phyloP scores from a whole-genome alignment of 1,140 invertebrate species.

The Bombus superbus region DNA sequence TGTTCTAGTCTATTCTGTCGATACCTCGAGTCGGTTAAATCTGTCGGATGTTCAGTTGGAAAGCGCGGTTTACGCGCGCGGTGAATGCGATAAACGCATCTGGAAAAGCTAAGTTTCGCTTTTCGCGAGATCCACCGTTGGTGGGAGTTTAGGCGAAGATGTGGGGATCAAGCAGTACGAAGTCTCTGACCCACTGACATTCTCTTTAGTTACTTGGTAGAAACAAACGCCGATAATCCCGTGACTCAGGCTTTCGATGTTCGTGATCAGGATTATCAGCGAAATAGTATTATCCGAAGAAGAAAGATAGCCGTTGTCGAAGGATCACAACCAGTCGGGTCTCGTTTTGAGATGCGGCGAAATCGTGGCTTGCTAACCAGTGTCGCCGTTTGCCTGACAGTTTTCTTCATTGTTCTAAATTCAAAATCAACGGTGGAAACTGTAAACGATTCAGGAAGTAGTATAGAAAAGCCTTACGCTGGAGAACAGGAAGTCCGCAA shows the following conservation, averaged over 20 bases:
- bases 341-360: constrained; percentile 65
- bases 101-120: constrained; percentile 24
- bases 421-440: constrained; percentile 20
- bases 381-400: constrained; percentile 59
- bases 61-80: not conserved
- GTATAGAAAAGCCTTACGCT: not conserved
- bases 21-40: not conserved
- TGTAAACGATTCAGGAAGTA: not conserved
- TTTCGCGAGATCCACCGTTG: constrained; percentile 19
- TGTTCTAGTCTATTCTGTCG: too few species aligned
- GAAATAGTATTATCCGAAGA: constrained; percentile 11
- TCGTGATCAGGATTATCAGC: constrained; percentile 3
- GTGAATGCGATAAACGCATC: not conserved
- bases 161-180: constrained; percentile 68
- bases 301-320: too few species aligned
- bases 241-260: constrained; percentile 32
- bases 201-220: constrained; percentile 76
- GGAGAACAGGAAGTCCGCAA: constrained; percentile 8
- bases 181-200: constrained; percentile 82
- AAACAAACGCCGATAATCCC: constrained; percentile 60
- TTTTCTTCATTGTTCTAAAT: constrained; percentile 66
- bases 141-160: constrained; percentile 65
- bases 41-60: not conserved
- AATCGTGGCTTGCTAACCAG: constrained; percentile 62
- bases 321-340: not conserved